Evolutionary conservation across 2,113 vertebrate genomes (phyloP).

Genomic region (Hassar affinis): DNA sequence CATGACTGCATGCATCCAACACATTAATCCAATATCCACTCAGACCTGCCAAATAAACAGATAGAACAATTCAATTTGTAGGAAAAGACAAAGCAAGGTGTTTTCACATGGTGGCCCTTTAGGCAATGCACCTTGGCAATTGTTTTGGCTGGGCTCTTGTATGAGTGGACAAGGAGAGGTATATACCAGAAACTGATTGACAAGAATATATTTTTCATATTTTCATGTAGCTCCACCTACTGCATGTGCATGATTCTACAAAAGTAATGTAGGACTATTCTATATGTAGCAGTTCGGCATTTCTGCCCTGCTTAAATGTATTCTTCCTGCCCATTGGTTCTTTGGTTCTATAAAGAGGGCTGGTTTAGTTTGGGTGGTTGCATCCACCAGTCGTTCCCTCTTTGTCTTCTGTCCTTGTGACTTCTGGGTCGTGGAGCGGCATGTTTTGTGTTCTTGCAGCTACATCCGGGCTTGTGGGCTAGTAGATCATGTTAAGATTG

Average conservation of each 20-base stretch:
- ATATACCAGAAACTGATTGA: background rate
- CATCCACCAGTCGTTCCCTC: too few species aligned
- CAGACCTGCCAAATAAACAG: background rate
- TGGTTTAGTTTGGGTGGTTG: too few species aligned
- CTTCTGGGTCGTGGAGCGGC: too few species aligned
- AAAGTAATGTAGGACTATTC: background rate
- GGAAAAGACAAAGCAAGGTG: background rate
- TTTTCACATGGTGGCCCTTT: background rate
- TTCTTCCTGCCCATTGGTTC: too few species aligned
- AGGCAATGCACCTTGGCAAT: background rate
- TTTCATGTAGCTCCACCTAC: background rate
- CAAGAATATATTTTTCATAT: background rate
- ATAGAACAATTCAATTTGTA: background rate
- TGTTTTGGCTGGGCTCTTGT: background rate
- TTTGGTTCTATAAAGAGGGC: too few species aligned
- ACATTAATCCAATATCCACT: background rate
- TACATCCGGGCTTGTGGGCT: too few species aligned
- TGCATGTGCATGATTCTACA: background rate
- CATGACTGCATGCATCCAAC: background rate
- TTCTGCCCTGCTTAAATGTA: too few species aligned
- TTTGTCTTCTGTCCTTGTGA: too few species aligned
- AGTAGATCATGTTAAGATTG: too few species aligned
- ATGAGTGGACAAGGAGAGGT: background rate
- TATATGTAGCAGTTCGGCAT: too few species aligned
- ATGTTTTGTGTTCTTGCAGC: too few species aligned